Evolutionary conservation across 2,113 vertebrate species (phyloP).

Genomic region (Pipra filicauda): DNA sequence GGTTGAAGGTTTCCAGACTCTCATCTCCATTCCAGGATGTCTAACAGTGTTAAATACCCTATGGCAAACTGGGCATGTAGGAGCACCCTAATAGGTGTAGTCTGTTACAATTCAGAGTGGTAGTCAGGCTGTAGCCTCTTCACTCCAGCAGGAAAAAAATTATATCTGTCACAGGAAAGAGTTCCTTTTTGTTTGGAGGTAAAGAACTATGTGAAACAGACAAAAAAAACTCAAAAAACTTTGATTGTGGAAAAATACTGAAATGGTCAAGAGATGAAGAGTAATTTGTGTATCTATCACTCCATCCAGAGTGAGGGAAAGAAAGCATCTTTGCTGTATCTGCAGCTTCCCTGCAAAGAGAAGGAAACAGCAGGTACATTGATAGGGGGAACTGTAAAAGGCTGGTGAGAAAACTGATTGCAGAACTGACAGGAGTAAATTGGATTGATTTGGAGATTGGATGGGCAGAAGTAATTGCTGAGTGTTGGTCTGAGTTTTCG

Average conservation of each 20-base stretch:
- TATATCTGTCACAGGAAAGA: neutral
- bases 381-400: neutral
- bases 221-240: neutral
- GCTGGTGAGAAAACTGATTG: neutral
- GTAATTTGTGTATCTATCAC: accelerated
- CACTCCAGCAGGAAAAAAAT: neutral
- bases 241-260: neutral
- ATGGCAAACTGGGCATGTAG: neutral
- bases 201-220: neutral
- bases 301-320: neutral
- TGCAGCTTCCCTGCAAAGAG: neutral
- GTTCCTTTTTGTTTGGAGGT: neutral
- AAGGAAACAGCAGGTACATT: neutral
- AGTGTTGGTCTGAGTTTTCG: neutral
- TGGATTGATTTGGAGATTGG: neutral
- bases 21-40: neutral
- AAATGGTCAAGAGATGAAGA: neutral
- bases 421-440: neutral
- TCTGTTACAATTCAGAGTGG: neutral
- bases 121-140: neutral
- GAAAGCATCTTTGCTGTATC: neutral
- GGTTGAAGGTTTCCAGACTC: neutral
- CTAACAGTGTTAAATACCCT: neutral
- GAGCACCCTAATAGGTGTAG: neutral
- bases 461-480: neutral